Conservation (phyloP, 2,113 vertebrate species). For the Anser cygnoides region DNA sequence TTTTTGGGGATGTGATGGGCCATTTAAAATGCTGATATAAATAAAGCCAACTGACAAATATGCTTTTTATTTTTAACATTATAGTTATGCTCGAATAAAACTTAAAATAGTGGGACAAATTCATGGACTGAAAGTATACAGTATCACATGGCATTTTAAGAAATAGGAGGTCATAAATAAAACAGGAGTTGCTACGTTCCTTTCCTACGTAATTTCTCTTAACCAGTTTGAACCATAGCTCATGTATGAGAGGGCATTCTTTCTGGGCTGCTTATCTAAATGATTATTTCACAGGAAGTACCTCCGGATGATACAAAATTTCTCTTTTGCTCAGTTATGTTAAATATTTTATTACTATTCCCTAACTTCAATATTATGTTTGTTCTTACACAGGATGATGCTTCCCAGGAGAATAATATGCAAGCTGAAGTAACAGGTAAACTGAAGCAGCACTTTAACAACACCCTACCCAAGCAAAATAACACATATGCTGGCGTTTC, state of each 20-base stretch:
- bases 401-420: slow-evolving; percentile 91
- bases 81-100: not conserved
- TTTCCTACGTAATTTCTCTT: not conserved
- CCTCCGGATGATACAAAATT: not conserved
- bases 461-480: slow-evolving; percentile 86
- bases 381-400: slow-evolving; percentile 82
- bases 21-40: not conserved
- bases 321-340: not conserved
- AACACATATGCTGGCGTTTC: slow-evolving; percentile 89
- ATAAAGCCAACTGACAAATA: not conserved
- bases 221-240: not conserved
- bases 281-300: not conserved
- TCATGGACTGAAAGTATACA: not conserved
- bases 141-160: not conserved
- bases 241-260: not conserved
- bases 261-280: not conserved
- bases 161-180: not conserved
- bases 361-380: not conserved
- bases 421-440: slow-evolving; percentile 95
- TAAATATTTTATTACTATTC: not conserved
- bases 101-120: not conserved
- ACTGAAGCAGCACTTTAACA: slow-evolving; percentile 96
- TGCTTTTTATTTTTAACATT: not conserved
- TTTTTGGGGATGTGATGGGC: not conserved
- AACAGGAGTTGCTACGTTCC: not conserved